Percentiles rank a stretch among this genome's conserved stretches.
These are phyloP conservation scores for Ophioninae sp. DNA, from an alignment of 2,888 invertebrate genomes.

Conservation along the genomic window DNA sequence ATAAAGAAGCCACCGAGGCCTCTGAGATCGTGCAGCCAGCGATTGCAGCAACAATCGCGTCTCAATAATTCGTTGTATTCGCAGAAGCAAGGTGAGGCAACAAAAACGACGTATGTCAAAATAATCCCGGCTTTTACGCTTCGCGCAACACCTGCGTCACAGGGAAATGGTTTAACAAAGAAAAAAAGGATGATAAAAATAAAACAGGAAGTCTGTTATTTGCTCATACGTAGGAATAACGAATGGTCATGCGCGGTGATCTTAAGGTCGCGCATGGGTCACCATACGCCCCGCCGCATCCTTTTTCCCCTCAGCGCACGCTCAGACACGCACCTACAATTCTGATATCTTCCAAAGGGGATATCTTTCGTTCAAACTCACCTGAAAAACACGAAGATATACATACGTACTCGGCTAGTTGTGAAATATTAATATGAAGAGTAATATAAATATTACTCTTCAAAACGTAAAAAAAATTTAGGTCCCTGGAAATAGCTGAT, in stretches of 20 bases:
- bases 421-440: not conserved
- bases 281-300: conserved; percentile 46
- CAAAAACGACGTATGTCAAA: conserved; percentile 5
- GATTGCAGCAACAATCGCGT: conserved; percentile 57
- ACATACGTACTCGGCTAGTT: not conserved
- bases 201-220: conserved; percentile 44
- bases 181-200: not conserved
- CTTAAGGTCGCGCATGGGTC: conserved; percentile 41
- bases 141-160: conserved; percentile 14
- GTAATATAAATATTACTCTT: no score
- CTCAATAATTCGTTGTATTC: conserved; percentile 37
- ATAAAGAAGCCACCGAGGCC: conserved; percentile 88
- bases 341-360: conserved; percentile 14
- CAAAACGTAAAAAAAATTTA: no score
- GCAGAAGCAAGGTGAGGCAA: conserved; percentile 64
- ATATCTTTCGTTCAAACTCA: conserved; percentile 13
- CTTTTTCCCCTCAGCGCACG: conserved; percentile 31
- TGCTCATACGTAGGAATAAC: conserved; percentile 7
- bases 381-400: not conserved
- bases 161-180: not conserved
- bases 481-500: no score
- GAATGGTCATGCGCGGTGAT: conserved; percentile 39
- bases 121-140: conserved; percentile 9
- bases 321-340: conserved; percentile 9
- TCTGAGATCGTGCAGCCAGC: conserved; percentile 79